Evolutionary conservation across 1,140 invertebrate genomes (phyloP), one percentile per base, ranked within the genome.

Genomic region (Nilaparvata lugens): DNA sequence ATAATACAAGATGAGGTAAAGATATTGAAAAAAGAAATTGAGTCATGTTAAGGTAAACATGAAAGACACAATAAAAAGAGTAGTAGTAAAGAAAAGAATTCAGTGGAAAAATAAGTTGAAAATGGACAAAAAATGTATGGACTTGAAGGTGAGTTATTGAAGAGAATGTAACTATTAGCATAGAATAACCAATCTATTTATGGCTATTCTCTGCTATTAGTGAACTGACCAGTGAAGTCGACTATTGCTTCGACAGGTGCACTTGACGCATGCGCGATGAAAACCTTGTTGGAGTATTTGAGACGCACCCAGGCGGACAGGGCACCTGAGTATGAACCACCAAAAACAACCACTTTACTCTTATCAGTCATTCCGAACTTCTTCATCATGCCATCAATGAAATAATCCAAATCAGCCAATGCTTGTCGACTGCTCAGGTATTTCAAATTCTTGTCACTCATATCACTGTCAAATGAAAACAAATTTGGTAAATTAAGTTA

Each of bases 281-380:
- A 76, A 1, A 95, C 83, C 5, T 96, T 75, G 76, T 96, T 86
- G 2, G 94, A 92, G 75, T 95, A 97, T 73, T 95, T 96, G 7
- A 84, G 71, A 56, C 94, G 76, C 56, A 90, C 78, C 93, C 93
- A 97, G 6, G 93, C 93, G 14, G 92, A 89, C 45, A 97, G 73
- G 2, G 88, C 88, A 51, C 93, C 94, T 2, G 93, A 86, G 74
- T 97, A 97, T 0, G 91, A 95, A 1, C 94, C 93, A 28, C 95
- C 94, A 74, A 97, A 95, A 2, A 84, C 84, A 61, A 97, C 85
- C 89, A 92, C 95, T 76, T 91, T 93, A n/a, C 81, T 81, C 18
- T 77, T 69, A 11, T 70, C 68, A 0, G 75, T 72, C 40, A 93
- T 73, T 25, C 84, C 79, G 60, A 85, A 82, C 65, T 83, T 72